phyloP scores from a whole-genome alignment of 2,113 vertebrate species.

The Cheirogaleus medius region DNA sequence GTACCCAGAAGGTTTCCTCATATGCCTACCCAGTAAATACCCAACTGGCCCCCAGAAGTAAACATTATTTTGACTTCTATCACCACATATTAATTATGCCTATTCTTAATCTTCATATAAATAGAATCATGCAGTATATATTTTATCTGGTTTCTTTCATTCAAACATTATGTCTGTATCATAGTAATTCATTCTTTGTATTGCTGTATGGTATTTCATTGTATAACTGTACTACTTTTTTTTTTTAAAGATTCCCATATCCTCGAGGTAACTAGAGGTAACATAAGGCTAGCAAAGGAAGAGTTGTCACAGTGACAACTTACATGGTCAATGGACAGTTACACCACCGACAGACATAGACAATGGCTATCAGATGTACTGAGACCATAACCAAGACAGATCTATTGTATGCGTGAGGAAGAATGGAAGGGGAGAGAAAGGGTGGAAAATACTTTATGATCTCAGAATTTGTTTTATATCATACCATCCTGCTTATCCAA shows the following conservation, averaged over 20 bases:
- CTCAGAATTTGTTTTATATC: not conserved
- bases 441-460: not conserved
- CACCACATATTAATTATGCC: not conserved
- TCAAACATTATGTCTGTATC: not conserved
- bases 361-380: not conserved
- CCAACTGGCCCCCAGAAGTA: not conserved
- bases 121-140: not conserved
- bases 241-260: not conserved
- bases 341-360: not conserved
- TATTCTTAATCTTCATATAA: not conserved
- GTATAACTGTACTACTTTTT: not conserved
- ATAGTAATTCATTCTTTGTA: not conserved
- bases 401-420: not conserved
- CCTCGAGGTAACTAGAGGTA: not conserved
- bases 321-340: not conserved
- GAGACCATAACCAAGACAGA: not conserved
- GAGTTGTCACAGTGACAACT: not conserved
- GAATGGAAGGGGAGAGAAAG: not conserved
- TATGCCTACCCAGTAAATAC: not conserved
- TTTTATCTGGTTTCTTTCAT: not conserved
- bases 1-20: not conserved
- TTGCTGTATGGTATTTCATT: not conserved
- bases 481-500: not conserved
- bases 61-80: not conserved
- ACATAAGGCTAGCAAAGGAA: not conserved